Conservation (phyloP, 2,797 vertebrate species). For the Protosalanx chinensis region DNA sequence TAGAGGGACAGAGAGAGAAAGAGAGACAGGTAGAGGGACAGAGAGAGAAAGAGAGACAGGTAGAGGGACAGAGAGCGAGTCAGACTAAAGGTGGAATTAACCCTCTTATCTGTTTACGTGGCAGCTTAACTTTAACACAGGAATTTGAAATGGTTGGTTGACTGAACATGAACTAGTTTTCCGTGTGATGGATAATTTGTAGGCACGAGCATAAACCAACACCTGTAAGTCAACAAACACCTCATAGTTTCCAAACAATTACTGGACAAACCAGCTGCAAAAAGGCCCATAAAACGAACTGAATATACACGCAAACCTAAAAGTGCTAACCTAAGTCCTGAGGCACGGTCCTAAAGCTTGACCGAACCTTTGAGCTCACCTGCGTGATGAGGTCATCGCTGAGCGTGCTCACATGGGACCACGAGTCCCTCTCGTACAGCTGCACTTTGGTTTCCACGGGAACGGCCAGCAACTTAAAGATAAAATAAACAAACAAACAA, state of each 20-base stretch:
- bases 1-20: too few relatives aligned
- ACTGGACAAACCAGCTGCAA: neutral
- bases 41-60: neutral
- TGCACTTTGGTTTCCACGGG: constrained; percentile 85
- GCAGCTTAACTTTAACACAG: neutral
- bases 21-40: neutral
- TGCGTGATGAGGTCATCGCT: constrained; percentile 79
- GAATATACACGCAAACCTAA: neutral
- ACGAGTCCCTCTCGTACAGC: constrained; percentile 84
- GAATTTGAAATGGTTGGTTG: neutral
- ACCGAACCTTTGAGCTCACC: constrained; percentile 64
- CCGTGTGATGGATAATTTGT: neutral
- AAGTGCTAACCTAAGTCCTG: neutral
- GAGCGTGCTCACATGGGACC: constrained; percentile 76
- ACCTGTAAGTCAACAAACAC: neutral
- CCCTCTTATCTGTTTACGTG: neutral
- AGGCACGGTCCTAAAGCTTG: neutral
- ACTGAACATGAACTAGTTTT: neutral
- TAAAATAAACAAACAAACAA: constrained; percentile 16
- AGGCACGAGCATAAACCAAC: neutral
- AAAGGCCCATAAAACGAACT: neutral
- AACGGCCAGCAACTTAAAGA: constrained; percentile 83
- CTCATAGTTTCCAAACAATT: constrained; percentile 1
- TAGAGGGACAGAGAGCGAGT: neutral
- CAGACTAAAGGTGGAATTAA: neutral